Conservation (phyloP, 2,113 vertebrate genomes). For the Antennarius striatus region DNA sequence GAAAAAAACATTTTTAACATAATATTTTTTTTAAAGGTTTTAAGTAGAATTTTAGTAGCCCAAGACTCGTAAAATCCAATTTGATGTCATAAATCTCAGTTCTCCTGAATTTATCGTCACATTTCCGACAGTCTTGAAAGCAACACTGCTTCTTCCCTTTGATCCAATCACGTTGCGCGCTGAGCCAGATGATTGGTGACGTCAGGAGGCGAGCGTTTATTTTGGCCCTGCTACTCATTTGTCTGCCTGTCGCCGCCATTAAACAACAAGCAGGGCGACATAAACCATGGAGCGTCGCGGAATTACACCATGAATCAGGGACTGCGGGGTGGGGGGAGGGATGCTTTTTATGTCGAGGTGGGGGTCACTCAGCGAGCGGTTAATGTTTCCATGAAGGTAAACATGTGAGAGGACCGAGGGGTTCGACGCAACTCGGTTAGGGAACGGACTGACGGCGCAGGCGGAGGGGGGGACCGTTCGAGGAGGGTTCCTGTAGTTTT, state of each 20-base stretch:
- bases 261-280: slow-evolving; percentile 59
- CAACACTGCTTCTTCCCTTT: slow-evolving; percentile 20
- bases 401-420: slow-evolving; percentile 63
- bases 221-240: slow-evolving; percentile 72
- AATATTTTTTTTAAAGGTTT: too few relatives aligned
- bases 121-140: slow-evolving; percentile 13
- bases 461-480: slow-evolving; percentile 29
- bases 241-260: slow-evolving; percentile 79
- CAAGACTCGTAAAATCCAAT: too few relatives aligned
- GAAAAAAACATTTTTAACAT: too few relatives aligned
- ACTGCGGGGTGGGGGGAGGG: neutral
- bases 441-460: slow-evolving; percentile 64
- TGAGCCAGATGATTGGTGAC: slow-evolving; percentile 74
- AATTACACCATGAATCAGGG: slow-evolving; percentile 49
- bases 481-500: slow-evolving; percentile 68
- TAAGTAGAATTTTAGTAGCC: too few relatives aligned
- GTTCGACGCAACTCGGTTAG: slow-evolving; percentile 41
- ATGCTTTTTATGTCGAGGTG: neutral
- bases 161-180: slow-evolving; percentile 63
- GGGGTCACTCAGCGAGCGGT: slow-evolving; percentile 14
- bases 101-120: too few relatives aligned
- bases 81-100: too few relatives aligned
- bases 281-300: slow-evolving; percentile 41
- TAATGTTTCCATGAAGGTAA: slow-evolving; percentile 49
- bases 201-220: slow-evolving; percentile 67